These are phyloP conservation scores for Phaetusa simplex DNA, from an alignment of 2,113 vertebrate species.

Conservation along the genomic window DNA sequence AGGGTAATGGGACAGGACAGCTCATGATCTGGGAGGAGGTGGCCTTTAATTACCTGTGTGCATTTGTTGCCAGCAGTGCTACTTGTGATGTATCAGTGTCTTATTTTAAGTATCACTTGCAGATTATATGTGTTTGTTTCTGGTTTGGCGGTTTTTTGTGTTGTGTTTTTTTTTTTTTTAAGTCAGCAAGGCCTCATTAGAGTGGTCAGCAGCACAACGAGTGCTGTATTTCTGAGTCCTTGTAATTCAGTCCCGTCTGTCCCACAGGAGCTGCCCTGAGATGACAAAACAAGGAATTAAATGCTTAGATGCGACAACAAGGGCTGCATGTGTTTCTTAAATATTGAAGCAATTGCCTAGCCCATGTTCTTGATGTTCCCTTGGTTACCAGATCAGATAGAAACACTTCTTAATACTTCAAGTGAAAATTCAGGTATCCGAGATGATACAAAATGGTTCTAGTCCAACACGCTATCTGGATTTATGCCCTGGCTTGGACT, in stretches of 20 bases:
- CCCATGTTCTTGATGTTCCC: background rate
- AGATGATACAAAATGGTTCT: background rate
- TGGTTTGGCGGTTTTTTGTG: background rate
- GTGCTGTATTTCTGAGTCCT: background rate
- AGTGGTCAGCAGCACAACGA: background rate
- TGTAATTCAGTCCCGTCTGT: background rate
- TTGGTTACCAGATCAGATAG: background rate
- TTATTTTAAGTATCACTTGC: background rate
- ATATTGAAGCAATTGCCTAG: background rate
- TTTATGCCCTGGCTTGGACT: background rate
- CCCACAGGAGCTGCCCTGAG: background rate
- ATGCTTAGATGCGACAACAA: background rate
- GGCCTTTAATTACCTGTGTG: background rate
- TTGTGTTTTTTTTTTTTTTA: background rate
- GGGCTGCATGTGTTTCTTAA: background rate
- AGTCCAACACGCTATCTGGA: background rate
- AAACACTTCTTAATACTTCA: background rate
- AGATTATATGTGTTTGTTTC: background rate
- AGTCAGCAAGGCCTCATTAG: background rate
- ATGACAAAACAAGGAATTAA: background rate
- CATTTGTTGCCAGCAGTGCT: background rate
- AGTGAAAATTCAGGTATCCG: background rate
- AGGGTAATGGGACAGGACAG: background rate
- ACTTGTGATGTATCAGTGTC: rapidly evolving
- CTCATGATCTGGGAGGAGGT: background rate